Evolutionary conservation across 2,797 vertebrate genomes (phyloP).

Genomic region (Acestrorhynchus altus): DNA sequence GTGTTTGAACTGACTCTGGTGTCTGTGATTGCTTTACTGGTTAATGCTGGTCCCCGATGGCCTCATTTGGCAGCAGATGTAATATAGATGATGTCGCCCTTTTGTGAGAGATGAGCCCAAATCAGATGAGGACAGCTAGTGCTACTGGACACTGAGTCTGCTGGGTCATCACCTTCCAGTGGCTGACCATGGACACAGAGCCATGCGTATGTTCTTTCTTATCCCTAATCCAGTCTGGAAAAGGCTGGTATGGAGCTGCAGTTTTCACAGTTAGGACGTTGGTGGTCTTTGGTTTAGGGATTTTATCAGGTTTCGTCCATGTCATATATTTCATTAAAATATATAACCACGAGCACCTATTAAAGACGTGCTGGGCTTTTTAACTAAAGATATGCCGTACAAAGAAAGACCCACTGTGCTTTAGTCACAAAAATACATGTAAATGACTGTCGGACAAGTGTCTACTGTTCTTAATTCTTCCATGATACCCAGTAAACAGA

Average conservation of each 20-base stretch:
- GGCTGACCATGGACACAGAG: neutral
- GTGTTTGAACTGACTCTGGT: neutral
- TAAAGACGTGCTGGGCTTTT: neutral
- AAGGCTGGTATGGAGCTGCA: neutral
- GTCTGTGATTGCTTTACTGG: neutral
- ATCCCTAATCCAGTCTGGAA: conserved; percentile 9
- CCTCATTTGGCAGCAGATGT: neutral
- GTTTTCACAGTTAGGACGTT: neutral
- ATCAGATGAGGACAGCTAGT: conserved; percentile 16
- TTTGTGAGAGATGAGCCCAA: conserved; percentile 29
- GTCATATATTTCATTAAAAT: neutral
- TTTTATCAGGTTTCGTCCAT: neutral
- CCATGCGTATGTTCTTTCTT: neutral
- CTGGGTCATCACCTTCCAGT: conserved; percentile 38
- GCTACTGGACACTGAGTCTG: conserved; percentile 28
- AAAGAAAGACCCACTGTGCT: neutral
- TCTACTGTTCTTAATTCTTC: too few species aligned
- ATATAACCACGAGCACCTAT: neutral
- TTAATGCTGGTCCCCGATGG: neutral
- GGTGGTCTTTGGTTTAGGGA: neutral
- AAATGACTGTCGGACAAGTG: too few species aligned
- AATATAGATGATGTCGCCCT: conserved; percentile 10
- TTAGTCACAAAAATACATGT: too few species aligned
- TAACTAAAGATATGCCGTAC: neutral
- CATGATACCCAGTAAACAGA: too few species aligned